Conservation (phyloP, 2,113 vertebrate species). For the Boulengeromyrus knoepffleri region DNA sequence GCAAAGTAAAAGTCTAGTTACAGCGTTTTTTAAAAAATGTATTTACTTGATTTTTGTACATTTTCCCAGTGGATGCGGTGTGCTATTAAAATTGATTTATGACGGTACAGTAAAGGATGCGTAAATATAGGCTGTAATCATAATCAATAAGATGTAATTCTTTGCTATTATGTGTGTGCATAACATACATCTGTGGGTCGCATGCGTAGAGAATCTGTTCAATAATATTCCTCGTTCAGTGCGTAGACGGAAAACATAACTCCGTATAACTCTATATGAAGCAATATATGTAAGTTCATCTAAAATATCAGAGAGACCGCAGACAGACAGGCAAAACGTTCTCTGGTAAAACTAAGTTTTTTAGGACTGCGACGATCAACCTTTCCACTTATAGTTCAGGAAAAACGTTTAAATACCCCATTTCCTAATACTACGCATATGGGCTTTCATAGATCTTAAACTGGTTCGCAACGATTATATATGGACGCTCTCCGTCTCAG, state of each 20-base stretch:
- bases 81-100: neutral
- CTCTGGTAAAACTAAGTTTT: neutral
- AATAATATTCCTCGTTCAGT: neutral
- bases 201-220: neutral
- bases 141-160: neutral
- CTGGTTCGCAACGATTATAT: slow-evolving; percentile 39
- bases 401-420: neutral
- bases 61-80: neutral
- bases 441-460: neutral
- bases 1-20: neutral
- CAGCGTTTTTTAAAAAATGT: neutral
- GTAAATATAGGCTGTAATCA: neutral
- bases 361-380: neutral
- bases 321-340: neutral
- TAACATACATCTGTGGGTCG: neutral
- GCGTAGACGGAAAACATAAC: neutral
- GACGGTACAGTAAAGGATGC: neutral
- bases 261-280: neutral
- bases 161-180: neutral
- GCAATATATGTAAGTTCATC: neutral
- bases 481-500: slow-evolving; percentile 41
- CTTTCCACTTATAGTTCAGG: neutral
- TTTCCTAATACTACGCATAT: too few relatives aligned
- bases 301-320: neutral
- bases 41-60: neutral